phyloP scores from a whole-genome alignment of 2,113 vertebrate species.

The Hippocampus zosterae region DNA sequence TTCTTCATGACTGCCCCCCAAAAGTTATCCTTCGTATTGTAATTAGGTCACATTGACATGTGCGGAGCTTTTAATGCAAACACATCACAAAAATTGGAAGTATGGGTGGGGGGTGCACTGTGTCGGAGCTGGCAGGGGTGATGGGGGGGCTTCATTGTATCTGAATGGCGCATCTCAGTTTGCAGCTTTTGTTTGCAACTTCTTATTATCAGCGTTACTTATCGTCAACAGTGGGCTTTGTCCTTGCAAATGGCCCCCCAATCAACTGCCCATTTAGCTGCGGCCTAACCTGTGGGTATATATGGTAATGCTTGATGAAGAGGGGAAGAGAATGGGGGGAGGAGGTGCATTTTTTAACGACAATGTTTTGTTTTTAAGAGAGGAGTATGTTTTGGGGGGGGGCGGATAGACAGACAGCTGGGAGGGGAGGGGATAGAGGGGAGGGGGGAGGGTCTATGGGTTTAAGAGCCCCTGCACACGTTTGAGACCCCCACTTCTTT shows the following conservation, averaged over 20 bases:
- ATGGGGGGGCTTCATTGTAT: constrained; percentile 45
- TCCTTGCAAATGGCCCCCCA: constrained; percentile 93
- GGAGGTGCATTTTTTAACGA: constrained; percentile 67
- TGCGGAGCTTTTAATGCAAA: constrained; percentile 53
- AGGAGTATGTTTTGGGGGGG: constrained; percentile 40
- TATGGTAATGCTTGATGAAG: constrained; percentile 78
- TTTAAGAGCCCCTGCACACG: constrained; percentile 73
- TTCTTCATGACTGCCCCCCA: constrained; percentile 52
- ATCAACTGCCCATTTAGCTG: constrained; percentile 88
- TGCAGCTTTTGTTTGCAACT: constrained; percentile 52
- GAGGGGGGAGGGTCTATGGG: no score
- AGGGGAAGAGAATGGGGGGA: constrained; percentile 29
- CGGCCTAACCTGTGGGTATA: constrained; percentile 76
- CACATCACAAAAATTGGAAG: constrained; percentile 72
- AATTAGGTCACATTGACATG: constrained; percentile 72
- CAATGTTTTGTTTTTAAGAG: constrained; percentile 72
- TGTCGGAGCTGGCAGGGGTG: background rate
- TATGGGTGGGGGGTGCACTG: constrained; percentile 53
- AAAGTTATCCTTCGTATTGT: constrained; percentile 74
- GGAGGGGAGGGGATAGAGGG: no score
- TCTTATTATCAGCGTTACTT: constrained; percentile 90
- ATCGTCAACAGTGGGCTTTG: constrained; percentile 93
- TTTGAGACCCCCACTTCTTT: constrained; percentile 60
- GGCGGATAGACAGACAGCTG: constrained; percentile 73
- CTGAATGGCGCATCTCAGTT: constrained; percentile 74